Evolutionary conservation across 1,140 invertebrate genomes (phyloP).

Genomic region (Aphis gossypii): DNA sequence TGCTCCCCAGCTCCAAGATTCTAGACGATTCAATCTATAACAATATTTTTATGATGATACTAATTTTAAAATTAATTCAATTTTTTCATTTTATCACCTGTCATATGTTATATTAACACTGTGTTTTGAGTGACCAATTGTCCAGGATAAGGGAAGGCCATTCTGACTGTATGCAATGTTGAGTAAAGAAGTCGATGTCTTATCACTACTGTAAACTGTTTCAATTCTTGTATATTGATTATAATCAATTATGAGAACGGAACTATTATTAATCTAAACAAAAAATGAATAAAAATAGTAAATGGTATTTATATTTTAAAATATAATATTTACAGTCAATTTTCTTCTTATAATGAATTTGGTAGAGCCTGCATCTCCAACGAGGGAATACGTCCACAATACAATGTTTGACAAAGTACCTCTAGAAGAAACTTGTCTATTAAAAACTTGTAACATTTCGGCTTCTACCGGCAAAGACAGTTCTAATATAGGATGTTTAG

Average conservation of each 20-base stretch:
- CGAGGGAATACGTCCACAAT: conserved; percentile 80
- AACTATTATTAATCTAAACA: conserved; percentile 75
- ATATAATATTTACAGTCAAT: conserved; percentile 69
- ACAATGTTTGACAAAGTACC: conserved; percentile 81
- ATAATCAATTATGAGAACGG: conserved; percentile 87
- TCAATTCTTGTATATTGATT: conserved; percentile 87
- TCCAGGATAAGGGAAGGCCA: conserved; percentile 82
- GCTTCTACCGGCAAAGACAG: conserved; percentile 88
- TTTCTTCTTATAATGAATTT: conserved; percentile 83
- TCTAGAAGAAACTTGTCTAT: conserved; percentile 77
- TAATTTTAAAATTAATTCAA: not conserved
- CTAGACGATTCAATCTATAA: conserved; percentile 81
- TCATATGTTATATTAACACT: conserved; percentile 91
- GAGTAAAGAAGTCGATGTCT: conserved; percentile 74
- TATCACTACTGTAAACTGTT: conserved; percentile 85
- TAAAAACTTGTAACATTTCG: conserved; percentile 89
- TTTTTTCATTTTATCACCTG: conserved; percentile 64
- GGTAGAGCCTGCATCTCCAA: conserved; percentile 81
- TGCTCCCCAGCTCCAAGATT: conserved; percentile 88
- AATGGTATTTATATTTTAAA: not conserved
- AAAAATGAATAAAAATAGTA: not conserved
- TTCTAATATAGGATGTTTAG: conserved; percentile 85
- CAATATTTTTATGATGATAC: not conserved
- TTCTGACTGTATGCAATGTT: conserved; percentile 86
- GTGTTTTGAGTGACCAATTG: conserved; percentile 75